Conservation (phyloP, 2,797 vertebrate species). For the Neostethus bicornis region DNA sequence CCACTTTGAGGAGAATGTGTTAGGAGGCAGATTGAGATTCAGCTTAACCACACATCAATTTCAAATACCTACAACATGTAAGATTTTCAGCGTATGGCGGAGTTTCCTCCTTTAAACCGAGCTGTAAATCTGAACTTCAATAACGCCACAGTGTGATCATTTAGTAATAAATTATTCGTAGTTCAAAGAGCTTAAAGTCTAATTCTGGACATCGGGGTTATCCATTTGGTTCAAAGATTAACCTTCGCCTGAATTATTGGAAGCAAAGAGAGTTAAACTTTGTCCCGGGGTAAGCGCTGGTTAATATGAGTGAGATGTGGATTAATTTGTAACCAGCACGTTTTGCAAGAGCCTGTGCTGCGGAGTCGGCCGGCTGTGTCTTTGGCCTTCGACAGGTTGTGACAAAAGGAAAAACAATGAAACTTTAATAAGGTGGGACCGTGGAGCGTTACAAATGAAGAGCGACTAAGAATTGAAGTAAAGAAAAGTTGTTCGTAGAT, state of each 20-base stretch:
- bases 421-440: slow-evolving; percentile 58
- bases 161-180: slow-evolving; percentile 6
- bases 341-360: slow-evolving; percentile 53
- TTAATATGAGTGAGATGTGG: slow-evolving; percentile 47
- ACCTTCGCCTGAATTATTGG: slow-evolving; percentile 71
- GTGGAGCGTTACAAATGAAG: slow-evolving; percentile 30
- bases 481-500: neutral
- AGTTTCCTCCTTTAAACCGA: slow-evolving; percentile 9
- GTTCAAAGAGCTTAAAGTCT: slow-evolving; percentile 44
- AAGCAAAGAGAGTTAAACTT: slow-evolving; percentile 63
- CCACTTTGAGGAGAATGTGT: too few species aligned
- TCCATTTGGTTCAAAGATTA: slow-evolving; percentile 73
- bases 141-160: slow-evolving; percentile 10
- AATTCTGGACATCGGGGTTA: slow-evolving; percentile 48
- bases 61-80: too few species aligned
- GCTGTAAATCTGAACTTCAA: slow-evolving; percentile 10
- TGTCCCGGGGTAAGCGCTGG: slow-evolving; percentile 52
- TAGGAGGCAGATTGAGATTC: too few species aligned
- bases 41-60: too few species aligned
- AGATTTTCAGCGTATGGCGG: too few species aligned
- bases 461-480: neutral
- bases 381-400: neutral
- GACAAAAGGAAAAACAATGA: slow-evolving; percentile 38
- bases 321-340: slow-evolving; percentile 75
- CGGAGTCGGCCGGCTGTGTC: slow-evolving; percentile 7